Evolutionary conservation across 1,140 invertebrate species (phyloP), one percentile per base, ranked within the genome.

Genomic region (Bemisia tabaci): DNA sequence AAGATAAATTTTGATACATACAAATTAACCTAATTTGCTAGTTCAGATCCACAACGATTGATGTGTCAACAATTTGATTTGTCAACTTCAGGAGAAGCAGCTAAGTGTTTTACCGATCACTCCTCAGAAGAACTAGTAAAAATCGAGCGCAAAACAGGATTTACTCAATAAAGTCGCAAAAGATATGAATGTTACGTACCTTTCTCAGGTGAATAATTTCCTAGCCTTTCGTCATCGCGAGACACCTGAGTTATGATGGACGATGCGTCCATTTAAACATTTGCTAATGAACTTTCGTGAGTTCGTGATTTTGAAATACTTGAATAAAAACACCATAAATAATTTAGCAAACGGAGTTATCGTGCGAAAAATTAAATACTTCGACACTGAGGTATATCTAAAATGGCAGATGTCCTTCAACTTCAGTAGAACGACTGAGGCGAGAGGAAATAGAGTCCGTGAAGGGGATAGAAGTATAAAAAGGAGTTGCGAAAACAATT

Each of bases 231-330:
- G 84, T 95, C 92, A 88, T 95, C 92, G 82, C 91, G 87, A 82
- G 88, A 91, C 84, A 94, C 92, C 87, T 95, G 92, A 81, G 92
- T 94, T 81, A 95, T 95, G 85, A 96, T 95, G 87, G 92, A 95
- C 89, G 92, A 91, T 87, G 90, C 91, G 91, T 95, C 93, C 92
- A 95, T 95, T 88, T 87, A 89, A 86, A 85, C 85, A 87, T 87
- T 85, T 82, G 84, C 79, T 83, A 74, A 65, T 73, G 72, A 73
- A 75, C 73, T 69, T 73, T 74, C 63, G 48, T 26, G 61, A 59
- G 48, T 66, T 65, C 63, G 65, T 71, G 69, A 66, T 70, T 63
- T 48, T 65, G 62, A 63, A 65, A 33, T 64, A 63, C 26, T 59
- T 65, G 39, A 26, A 64, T 60, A 68, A 68, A 67, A 69, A 65